Base-by-base conservation (phyloP, 2,113 vertebrate genomes). In the Ailurus styani region DNA sequence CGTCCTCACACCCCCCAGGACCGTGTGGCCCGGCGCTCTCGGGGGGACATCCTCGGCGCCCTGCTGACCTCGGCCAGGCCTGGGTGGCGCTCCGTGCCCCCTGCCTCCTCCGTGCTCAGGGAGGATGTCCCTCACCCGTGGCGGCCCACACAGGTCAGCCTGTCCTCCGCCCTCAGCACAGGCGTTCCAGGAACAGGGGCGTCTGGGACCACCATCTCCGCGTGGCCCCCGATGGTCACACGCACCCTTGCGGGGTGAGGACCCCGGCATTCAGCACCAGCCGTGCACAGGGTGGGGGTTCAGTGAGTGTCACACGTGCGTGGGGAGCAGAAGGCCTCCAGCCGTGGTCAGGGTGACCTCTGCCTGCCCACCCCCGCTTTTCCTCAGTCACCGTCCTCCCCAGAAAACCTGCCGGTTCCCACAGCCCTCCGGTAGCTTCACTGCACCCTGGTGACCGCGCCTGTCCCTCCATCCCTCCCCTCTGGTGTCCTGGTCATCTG, bases 81-180 rank as follows among this genome's bases (percentile, higher is more conserved):
- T 15, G 3, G 60, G 72, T 0, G 13, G 17, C 40, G 12, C 20
- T 9, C 42, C 0, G 1, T 4, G 31, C 50, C 15, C 29, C 11
- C 17, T 27, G 4, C 60, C 7, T 27, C 15, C 29, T 55, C 2
- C 1, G 27, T 2, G 54, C 64, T 47, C 6, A 23, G 0, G 3
- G 3, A 0, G 0, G 27, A 75, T 1, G 0, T 0, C 1, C 9
- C 31, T 10, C 13, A 13, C n/a, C 11, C 3, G 31, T 27, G 8
- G 50, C 15, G 0, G 60, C 29, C 37, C 40, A 21, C 6, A 6
- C 4, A 12, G n/a, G 29, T 34, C 20, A 40, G n/a, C 54, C 31
- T 1, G 8, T 66, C 18, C 55, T 79, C 70, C 20, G 29, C 2
- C 37, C 0, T 4, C 37, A 21, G 79, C 34, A 5, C 27, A 7